Evolutionary conservation across 2,888 invertebrate species (phyloP), one percentile per base, ranked within the genome.

Genomic region (Drosophila siamana): DNA sequence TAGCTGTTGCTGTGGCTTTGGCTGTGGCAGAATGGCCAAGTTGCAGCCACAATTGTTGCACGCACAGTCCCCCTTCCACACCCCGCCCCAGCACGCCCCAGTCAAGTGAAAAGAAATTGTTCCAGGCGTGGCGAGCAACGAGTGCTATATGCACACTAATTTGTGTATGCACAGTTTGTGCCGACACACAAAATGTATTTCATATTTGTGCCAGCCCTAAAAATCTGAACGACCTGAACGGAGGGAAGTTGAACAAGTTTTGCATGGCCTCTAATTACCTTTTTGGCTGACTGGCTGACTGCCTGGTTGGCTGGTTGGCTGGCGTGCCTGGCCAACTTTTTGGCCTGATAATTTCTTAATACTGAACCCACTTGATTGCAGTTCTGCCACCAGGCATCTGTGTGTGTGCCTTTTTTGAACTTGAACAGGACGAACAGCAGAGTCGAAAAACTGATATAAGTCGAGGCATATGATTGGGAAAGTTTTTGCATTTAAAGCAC

Each of bases 11-110:
- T n/a, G n/a, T n/a, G 22, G 59, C 47, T 73, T 50, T 22, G 24
- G 5, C 24, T 24, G 24, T 26, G n/a, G 73, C 65, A 66, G 43
- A 44, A 57, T 77, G 79, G 65, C 82, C 77, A 82, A 82, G 68
- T 75, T 80, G 86, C 74, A 72, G 72, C 80, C 80, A 55, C 86
- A 86, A 86, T 78, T 83, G 82, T 83, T 83, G 86, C 79, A 78
- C 78, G 78, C 69, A 78, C 57, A 71, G 47, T n/a, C n/a, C n/a
- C n/a, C n/a, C n/a, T n/a, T n/a, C n/a, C n/a, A n/a, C n/a, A n/a
- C n/a, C n/a, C n/a, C n/a, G n/a, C n/a, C n/a, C n/a, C 11, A 30
- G 51, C 63, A n/a, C n/a, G n/a, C n/a, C n/a, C n/a, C n/a, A 82
- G 75, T 78, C 66, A 68, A 84, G 65, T 78, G 68, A 19, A 74